phyloP scores from a whole-genome alignment of 2,113 vertebrate species.

The Micronisus gabar region DNA sequence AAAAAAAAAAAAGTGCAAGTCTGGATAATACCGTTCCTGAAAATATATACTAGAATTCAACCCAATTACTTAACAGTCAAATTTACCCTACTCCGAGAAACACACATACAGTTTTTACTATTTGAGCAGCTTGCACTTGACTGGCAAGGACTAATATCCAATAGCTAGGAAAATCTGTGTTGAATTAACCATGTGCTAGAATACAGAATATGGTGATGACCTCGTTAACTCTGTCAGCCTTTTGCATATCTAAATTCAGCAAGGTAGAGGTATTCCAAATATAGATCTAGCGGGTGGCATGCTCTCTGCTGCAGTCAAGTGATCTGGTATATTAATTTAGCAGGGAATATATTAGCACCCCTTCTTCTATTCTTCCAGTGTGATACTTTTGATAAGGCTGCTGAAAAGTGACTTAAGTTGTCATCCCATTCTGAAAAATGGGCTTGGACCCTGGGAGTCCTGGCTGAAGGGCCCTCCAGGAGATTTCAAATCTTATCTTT shows the following conservation, averaged over 20 bases:
- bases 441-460: background rate
- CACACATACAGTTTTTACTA: background rate
- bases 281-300: background rate
- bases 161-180: background rate
- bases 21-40: background rate
- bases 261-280: background rate
- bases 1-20: background rate
- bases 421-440: background rate
- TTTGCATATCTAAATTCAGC: conserved; percentile 6
- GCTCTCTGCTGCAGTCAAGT: background rate
- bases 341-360: background rate
- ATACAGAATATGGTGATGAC: background rate
- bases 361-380: background rate
- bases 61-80: background rate
- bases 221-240: background rate
- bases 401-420: background rate
- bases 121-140: background rate
- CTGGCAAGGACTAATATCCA: background rate
- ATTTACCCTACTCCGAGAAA: background rate
- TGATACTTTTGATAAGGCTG: background rate
- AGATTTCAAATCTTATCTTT: background rate
- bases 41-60: background rate
- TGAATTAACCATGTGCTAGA: background rate
- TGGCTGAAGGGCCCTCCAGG: background rate
- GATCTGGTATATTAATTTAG: background rate